Evolutionary conservation across 2,888 invertebrate genomes (phyloP).

Genomic region (Drosophila aldrichi): DNA sequence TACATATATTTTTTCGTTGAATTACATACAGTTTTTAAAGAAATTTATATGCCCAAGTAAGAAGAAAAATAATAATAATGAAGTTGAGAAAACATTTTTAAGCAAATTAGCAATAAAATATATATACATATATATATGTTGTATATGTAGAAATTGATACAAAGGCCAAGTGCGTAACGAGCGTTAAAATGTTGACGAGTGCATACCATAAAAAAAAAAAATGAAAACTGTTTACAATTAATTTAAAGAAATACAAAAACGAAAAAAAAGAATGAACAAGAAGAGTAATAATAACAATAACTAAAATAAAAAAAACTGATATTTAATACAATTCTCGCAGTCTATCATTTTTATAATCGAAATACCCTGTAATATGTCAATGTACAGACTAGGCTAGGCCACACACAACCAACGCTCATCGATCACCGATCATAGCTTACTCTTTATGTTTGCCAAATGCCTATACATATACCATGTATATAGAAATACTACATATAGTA

Average conservation of each 20-base stretch:
- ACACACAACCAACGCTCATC: conserved; percentile 6
- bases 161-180: conserved; percentile 52
- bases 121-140: conserved; percentile 33
- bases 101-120: conserved; percentile 65
- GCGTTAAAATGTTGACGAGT: conserved; percentile 52
- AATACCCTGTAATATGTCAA: not conserved
- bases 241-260: conserved; percentile 42
- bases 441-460: conserved; percentile 19
- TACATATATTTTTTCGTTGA: conserved; percentile 2
- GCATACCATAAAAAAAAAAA: conserved; percentile 44
- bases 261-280: conserved; percentile 17
- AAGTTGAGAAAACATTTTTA: conserved; percentile 64
- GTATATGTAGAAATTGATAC: conserved; percentile 38
- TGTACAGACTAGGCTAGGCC: conserved; percentile 18
- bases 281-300: conserved; percentile 75
- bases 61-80: conserved; percentile 48
- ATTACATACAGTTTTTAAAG: conserved; percentile 18
- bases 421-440: conserved; percentile 10
- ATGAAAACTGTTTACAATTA: conserved; percentile 69
- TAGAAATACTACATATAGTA: conserved; percentile 5
- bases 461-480: not conserved
- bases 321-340: conserved; percentile 70
- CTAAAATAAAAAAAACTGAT: conserved; percentile 74
- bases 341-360: conserved; percentile 49
- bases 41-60: conserved; percentile 40